Conservation (phyloP, 23 tunicate species). For the Oikopleura albicans region DNA sequence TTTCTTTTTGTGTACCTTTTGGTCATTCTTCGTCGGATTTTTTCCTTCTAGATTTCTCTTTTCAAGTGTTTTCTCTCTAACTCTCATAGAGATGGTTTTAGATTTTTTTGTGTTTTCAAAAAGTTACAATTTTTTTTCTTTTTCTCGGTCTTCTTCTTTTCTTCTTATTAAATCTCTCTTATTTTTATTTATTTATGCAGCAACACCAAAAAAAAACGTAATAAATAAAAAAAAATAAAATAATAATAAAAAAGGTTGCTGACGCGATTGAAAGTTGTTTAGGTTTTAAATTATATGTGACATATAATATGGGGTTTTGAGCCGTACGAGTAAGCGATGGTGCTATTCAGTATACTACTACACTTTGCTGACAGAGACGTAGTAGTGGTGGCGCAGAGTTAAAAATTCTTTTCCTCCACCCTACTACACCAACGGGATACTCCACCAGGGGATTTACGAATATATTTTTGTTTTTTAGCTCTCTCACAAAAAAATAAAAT, state of each 20-base stretch:
- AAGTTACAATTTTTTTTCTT: no score
- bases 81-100: not conserved
- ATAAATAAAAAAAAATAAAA: no score
- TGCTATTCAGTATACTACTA: not conserved
- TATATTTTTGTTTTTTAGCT: no score
- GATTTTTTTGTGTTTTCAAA: not conserved
- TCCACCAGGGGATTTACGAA: no score
- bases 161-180: not conserved
- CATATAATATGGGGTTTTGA: constrained; percentile 2
- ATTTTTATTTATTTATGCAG: not conserved
- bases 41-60: not conserved
- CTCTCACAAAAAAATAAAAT: no score
- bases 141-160: not conserved
- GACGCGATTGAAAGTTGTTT: not conserved
- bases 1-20: not conserved
- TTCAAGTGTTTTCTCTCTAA: not conserved
- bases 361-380: not conserved
- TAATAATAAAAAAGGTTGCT: no score
- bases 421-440: no score
- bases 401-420: no score
- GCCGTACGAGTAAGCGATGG: not conserved
- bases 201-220: not conserved
- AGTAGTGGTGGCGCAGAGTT: not conserved
- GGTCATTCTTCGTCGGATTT: not conserved
- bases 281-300: not conserved